phyloP scores from a whole-genome alignment of 2,888 invertebrate genomes.

The Catonia carolina region DNA sequence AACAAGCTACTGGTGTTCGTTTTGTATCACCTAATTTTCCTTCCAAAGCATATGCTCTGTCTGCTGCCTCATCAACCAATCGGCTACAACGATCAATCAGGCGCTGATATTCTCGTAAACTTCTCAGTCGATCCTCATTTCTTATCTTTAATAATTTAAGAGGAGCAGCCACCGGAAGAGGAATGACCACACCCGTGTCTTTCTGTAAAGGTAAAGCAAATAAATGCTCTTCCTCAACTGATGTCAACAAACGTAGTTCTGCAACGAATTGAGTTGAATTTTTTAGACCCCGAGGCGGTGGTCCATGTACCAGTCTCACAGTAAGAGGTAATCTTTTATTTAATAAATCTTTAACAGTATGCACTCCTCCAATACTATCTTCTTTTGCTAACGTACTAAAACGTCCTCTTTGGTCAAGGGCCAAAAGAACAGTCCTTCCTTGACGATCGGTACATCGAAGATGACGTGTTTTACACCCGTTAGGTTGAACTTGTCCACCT shows the following conservation, averaged over 20 bases:
- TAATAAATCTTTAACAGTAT: conserved; percentile 80
- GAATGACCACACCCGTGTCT: conserved; percentile 66
- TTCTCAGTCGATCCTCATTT: conserved; percentile 72
- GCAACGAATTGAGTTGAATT: conserved; percentile 76
- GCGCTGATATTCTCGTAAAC: conserved; percentile 61
- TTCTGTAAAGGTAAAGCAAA: conserved; percentile 79
- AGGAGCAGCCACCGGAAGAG: conserved; percentile 78
- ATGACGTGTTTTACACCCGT: conserved; percentile 65
- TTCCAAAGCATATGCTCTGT: conserved; percentile 73
- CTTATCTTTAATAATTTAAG: conserved; percentile 75
- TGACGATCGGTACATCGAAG: conserved; percentile 79
- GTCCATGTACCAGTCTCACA: conserved; percentile 85
- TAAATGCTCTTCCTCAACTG: conserved; percentile 74
- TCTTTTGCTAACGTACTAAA: conserved; percentile 90
- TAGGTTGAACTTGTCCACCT: conserved; percentile 57
- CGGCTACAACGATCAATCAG: conserved; percentile 71
- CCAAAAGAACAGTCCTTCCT: conserved; percentile 75
- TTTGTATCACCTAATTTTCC: conserved; percentile 63
- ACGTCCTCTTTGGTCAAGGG: conserved; percentile 80
- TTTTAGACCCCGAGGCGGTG: conserved; percentile 76
- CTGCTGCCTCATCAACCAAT: conserved; percentile 66
- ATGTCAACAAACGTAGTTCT: conserved; percentile 72
- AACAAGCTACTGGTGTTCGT: conserved; percentile 36
- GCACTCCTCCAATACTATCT: conserved; percentile 91
- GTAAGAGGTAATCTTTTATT: conserved; percentile 87